Evolutionary conservation across 2,797 vertebrate species (phyloP), one percentile per base, ranked within the genome.

Genomic region (Chaetophractus vellerosus): DNA sequence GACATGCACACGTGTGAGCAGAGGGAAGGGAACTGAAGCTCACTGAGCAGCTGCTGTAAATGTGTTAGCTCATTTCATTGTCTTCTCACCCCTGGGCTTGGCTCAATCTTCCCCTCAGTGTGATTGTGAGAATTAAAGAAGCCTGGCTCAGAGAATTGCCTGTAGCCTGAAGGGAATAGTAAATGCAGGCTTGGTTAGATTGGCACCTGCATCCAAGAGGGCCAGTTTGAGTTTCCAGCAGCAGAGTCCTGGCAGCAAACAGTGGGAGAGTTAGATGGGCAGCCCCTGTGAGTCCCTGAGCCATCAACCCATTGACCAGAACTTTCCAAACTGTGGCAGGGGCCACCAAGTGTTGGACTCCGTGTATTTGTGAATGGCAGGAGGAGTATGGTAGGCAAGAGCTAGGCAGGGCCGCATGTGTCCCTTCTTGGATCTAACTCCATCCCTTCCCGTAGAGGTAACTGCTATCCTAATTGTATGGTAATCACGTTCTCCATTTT

Each of bases 1-100:
- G 24, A 50, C 3, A 0, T 0, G 28, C 2, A 15, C 9, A 24
- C 0, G 0, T 11, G 28, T 33, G 9, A 63, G 63, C 16, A 1
- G 78, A 41, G 61, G 23, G 50, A n/a, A 28, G 15, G 11, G 19
- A 31, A 50, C 16, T 69, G 5, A 9, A 19, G 74, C n/a, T 61
- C 68, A 21, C 12, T 52, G 41, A n/a, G 64, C 52, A 52, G 24
- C 69, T 76, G 19, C 33, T n/a, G 18, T 24, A 9, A 55, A 24
- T 69, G 45, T 57, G 36, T 16, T 38, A 64, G n/a, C 31, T 75
- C 16, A 1, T 45, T 48, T 63, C 10, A 71, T 55, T 83, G 28
- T 68, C 36, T 50, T 80, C 26, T 91, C 59, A 93, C 7, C 3
- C n/a, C 26, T 45, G 26, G 28, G 31, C 50, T 64, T 16, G 72